These are phyloP conservation scores for Trichechus manatus DNA, from an alignment of 2,113 vertebrate species.

Conservation along the genomic window DNA sequence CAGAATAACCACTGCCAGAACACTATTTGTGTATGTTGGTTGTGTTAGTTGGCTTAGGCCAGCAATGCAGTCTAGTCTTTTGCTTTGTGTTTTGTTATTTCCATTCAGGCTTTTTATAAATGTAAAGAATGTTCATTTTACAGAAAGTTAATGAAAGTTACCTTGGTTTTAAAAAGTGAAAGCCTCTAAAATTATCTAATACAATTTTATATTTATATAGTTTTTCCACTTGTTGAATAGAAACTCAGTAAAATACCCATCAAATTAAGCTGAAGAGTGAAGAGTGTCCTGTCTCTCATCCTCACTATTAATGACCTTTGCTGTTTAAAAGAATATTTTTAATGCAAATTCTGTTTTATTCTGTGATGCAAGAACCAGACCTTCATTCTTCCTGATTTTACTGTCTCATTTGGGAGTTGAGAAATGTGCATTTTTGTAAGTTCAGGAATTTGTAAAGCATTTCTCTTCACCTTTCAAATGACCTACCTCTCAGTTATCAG, in stretches of 20 bases:
- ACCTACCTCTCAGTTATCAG: not conserved
- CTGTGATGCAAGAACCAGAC: not conserved
- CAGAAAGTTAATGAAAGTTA: conserved; percentile 50
- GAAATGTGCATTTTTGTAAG: conserved; percentile 15
- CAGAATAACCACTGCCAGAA: no score
- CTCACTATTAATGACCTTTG: not conserved
- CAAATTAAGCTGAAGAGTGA: conserved; percentile 5
- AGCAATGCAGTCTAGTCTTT: not conserved
- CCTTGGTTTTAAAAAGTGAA: conserved; percentile 32
- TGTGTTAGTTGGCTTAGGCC: not conserved
- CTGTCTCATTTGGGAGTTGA: conserved; percentile 2
- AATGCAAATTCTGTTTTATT: not conserved
- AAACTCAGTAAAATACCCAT: not conserved
- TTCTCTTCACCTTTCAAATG: conserved; percentile 50
- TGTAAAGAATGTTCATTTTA: conserved; percentile 39
- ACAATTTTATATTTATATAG: not conserved
- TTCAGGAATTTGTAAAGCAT: conserved; percentile 1
- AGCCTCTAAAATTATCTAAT: not conserved
- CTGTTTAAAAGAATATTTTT: conserved; percentile 36
- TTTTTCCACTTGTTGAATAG: not conserved
- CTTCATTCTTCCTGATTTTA: not conserved
- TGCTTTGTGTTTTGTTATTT: conserved; percentile 34
- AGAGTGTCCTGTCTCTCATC: not conserved
- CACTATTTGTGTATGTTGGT: not conserved
- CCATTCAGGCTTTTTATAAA: not conserved